These are phyloP conservation scores for Scaeva pyrastri DNA, from an alignment of 2,888 invertebrate species.

Conservation along the genomic window DNA sequence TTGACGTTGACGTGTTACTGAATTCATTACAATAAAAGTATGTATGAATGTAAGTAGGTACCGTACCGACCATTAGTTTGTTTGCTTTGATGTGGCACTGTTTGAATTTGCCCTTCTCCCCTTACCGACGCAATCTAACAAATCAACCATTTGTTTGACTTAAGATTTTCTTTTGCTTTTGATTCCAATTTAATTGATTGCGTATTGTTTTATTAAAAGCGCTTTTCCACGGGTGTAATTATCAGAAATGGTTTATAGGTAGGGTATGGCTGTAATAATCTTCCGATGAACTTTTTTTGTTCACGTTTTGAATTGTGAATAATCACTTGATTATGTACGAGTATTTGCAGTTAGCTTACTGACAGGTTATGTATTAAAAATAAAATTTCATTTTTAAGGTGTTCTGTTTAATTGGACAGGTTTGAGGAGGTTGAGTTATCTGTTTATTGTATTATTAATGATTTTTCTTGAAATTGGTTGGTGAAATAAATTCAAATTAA, in stretches of 20 bases:
- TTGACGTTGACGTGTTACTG: conserved; percentile 67
- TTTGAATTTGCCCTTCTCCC: not conserved
- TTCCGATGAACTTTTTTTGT: conserved; percentile 47
- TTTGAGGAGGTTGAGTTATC: not conserved
- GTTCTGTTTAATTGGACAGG: conserved; percentile 41
- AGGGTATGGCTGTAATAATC: too few relatives aligned
- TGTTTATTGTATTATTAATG: not conserved
- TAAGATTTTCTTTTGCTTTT: not conserved
- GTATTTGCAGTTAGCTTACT: conserved; percentile 35
- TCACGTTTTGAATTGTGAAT: conserved; percentile 69
- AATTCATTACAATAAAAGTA: conserved; percentile 53
- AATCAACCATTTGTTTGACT: not conserved
- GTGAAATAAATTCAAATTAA: not conserved
- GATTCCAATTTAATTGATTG: conserved; percentile 27
- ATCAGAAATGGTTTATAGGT: too few relatives aligned
- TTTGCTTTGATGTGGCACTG: conserved; percentile 37
- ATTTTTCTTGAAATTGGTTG: not conserved
- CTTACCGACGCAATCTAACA: not conserved
- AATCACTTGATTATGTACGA: conserved; percentile 68
- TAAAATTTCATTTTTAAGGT: conserved; percentile 19
- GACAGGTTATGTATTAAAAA: conserved; percentile 46
- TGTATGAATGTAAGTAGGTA: not conserved
- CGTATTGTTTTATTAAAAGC: conserved; percentile 34
- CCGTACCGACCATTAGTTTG: conserved; percentile 49
- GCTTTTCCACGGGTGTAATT: conserved; percentile 18